These are phyloP conservation scores for Aphelocoma coerulescens DNA, from an alignment of 2,113 vertebrate species.

Conservation along the genomic window DNA sequence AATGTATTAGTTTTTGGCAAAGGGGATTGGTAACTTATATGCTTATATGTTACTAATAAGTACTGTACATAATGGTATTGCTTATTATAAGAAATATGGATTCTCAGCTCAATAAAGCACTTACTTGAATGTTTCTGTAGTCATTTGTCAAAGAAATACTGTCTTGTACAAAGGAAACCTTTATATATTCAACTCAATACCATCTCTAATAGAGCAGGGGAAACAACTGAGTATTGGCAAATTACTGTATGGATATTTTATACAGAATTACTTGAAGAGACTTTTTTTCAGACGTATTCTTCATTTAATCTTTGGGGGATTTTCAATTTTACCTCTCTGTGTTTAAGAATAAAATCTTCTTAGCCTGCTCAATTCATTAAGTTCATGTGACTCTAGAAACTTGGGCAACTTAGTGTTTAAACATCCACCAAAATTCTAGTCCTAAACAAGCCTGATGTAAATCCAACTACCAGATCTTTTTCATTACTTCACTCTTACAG, in stretches of 20 bases:
- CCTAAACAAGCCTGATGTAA: background rate
- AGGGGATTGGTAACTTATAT: background rate
- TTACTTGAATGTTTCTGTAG: background rate
- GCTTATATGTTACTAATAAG: background rate
- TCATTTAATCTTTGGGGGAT: accelerated
- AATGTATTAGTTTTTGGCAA: background rate
- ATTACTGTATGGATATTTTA: background rate
- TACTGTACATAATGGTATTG: background rate
- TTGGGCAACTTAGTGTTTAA: background rate
- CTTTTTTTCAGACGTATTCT: background rate
- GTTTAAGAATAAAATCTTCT: background rate
- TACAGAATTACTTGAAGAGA: background rate
- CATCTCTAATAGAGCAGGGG: background rate
- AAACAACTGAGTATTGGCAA: background rate
- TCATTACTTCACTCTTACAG: background rate
- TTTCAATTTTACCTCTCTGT: background rate
- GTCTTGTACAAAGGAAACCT: background rate
- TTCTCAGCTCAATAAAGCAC: background rate
- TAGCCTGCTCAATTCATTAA: background rate
- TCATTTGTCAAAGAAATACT: background rate
- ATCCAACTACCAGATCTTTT: background rate
- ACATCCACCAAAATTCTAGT: background rate
- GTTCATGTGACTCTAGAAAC: background rate
- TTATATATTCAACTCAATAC: background rate
- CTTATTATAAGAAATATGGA: background rate